Evolutionary conservation across 2,113 vertebrate species (phyloP).

Genomic region (Burhinus oedicnemus): DNA sequence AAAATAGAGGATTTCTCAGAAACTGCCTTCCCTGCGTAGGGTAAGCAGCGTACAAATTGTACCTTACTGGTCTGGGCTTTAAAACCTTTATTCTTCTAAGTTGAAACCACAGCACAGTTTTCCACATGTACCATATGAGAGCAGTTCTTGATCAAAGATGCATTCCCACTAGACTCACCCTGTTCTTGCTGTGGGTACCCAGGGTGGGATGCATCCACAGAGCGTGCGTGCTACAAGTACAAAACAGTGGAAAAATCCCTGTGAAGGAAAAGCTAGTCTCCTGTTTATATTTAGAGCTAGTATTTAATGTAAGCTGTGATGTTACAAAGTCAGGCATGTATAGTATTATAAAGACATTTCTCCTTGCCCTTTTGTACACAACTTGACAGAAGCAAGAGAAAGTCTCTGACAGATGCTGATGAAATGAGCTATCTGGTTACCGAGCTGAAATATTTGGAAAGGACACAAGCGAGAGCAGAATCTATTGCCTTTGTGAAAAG

Average conservation of each 20-base stretch:
- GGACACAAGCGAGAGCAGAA: constrained; percentile 31
- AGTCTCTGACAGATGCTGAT: constrained; percentile 31
- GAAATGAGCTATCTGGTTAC: constrained; percentile 52
- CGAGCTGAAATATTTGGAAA: constrained; percentile 58
- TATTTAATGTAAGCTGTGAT: background rate
- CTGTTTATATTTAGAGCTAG: constrained; percentile 7
- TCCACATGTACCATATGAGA: accelerated
- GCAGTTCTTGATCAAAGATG: background rate
- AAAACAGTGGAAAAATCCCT: background rate
- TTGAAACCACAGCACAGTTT: background rate
- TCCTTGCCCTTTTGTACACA: background rate
- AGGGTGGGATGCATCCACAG: background rate
- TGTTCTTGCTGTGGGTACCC: background rate
- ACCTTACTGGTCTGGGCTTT: background rate
- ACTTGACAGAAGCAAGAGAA: constrained; percentile 27
- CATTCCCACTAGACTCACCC: background rate
- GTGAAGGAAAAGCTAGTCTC: background rate
- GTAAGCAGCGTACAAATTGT: background rate
- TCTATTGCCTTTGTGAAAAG: constrained; percentile 52
- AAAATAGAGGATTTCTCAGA: constrained; percentile 2
- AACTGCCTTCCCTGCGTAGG: background rate
- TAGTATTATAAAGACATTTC: constrained; percentile 17
- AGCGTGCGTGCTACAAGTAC: accelerated
- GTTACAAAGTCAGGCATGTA: background rate
- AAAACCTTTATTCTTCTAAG: background rate